Evolutionary conservation across 2,113 vertebrate species (phyloP).

Genomic region (Sylvicapra grimmia): DNA sequence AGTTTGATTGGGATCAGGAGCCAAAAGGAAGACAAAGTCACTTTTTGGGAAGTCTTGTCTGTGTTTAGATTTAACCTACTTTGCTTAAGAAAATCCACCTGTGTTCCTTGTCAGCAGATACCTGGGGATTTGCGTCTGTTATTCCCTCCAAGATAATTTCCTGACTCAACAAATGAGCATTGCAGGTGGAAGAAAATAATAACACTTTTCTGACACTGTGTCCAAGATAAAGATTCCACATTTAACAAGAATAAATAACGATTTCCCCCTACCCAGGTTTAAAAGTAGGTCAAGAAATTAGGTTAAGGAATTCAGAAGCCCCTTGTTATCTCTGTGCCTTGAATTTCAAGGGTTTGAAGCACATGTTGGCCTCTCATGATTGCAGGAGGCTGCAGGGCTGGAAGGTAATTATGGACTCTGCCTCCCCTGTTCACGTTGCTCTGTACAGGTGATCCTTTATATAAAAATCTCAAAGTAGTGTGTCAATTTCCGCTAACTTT

Average conservation of each 20-base stretch:
- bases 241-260: not conserved
- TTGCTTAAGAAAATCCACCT: not conserved
- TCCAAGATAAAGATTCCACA: not conserved
- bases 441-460: not conserved
- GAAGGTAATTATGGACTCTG: not conserved
- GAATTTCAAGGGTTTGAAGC: not conserved
- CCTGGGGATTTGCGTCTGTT: accelerated
- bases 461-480: not conserved
- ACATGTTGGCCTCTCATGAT: accelerated
- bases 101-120: not conserved
- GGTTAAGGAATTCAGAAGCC: not conserved
- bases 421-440: not conserved
- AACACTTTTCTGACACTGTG: accelerated
- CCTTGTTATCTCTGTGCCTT: not conserved
- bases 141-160: not conserved
- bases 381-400: too few relatives aligned
- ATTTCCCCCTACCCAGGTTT: too few relatives aligned
- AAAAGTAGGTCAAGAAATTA: not conserved
- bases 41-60: not conserved
- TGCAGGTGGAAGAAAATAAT: not conserved
- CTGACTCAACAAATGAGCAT: not conserved
- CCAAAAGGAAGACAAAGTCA: not conserved
- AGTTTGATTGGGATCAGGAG: not conserved
- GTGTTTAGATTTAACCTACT: not conserved
- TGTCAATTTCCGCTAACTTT: not conserved